These are phyloP conservation scores for Musca domestica DNA, from an alignment of 1,140 invertebrate genomes.

Conservation along the genomic window DNA sequence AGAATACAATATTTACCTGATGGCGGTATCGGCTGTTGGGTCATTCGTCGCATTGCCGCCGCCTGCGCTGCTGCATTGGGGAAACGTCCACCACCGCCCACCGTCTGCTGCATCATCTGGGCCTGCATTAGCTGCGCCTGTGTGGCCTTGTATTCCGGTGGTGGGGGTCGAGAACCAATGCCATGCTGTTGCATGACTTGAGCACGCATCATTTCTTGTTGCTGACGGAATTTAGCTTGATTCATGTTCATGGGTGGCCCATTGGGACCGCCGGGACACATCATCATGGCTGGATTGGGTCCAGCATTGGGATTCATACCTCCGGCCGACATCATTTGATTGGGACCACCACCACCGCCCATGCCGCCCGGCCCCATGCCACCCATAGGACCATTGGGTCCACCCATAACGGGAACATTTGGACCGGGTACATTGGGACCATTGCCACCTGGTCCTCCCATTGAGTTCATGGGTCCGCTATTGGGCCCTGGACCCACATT, in stretches of 20 bases:
- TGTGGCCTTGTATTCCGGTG: conserved; percentile 72
- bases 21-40: conserved; percentile 67
- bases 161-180: conserved; percentile 63
- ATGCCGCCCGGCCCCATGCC: conserved; percentile 36
- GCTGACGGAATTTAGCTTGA: conserved; percentile 64
- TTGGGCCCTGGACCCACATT: conserved; percentile 1
- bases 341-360: conserved; percentile 17
- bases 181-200: conserved; percentile 56
- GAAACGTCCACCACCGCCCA: conserved; percentile 53
- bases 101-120: conserved; percentile 52
- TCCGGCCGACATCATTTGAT: conserved; percentile 39
- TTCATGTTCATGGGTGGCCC: conserved; percentile 55
- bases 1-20: no score
- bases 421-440: conserved; percentile 2
- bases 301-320: conserved; percentile 34
- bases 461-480: conserved; percentile 5
- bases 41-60: conserved; percentile 61
- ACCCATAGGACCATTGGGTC: conserved; percentile 15
- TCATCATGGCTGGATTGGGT: conserved; percentile 39
- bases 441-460: conserved; percentile 30
- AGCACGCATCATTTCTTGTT: conserved; percentile 50
- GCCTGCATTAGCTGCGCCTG: conserved; percentile 63
- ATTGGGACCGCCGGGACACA: conserved; percentile 30
- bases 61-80: conserved; percentile 55
- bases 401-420: conserved; percentile 20